A percentile compares a stretch with the other conserved stretches of the same genome.
These are phyloP conservation scores for Yponomeuta evonymella DNA, from an alignment of 2,888 invertebrate genomes.

Conservation along the genomic window DNA sequence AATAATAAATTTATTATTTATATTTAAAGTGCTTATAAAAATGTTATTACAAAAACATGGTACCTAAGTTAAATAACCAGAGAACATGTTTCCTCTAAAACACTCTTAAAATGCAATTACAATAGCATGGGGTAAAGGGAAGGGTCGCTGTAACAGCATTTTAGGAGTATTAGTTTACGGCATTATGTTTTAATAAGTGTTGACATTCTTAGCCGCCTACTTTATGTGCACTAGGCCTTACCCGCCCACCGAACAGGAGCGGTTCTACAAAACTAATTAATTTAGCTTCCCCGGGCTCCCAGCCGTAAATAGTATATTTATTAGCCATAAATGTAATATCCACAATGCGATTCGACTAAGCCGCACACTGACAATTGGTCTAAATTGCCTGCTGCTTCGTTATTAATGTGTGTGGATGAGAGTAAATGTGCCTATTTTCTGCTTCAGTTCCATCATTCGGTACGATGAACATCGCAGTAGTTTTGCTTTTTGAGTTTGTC, in stretches of 20 bases:
- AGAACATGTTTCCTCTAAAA: too few relatives aligned
- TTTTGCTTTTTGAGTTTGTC: too few relatives aligned
- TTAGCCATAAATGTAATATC: conserved; percentile 40
- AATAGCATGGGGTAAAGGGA: too few relatives aligned
- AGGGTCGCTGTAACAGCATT: too few relatives aligned
- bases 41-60: too few relatives aligned
- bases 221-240: background rate
- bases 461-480: too few relatives aligned
- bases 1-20: too few relatives aligned
- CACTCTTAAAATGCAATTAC: too few relatives aligned
- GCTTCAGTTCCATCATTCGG: background rate
- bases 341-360: conserved; percentile 26
- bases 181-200: too few relatives aligned
- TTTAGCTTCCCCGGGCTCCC: conserved; percentile 28
- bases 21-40: too few relatives aligned
- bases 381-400: background rate
- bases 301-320: conserved; percentile 36
- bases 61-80: too few relatives aligned
- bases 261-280: conserved; percentile 36
- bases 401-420: background rate
- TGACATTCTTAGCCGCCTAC: background rate
- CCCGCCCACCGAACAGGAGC: conserved; percentile 14
- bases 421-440: background rate
- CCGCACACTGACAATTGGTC: background rate
- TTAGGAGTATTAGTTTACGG: too few relatives aligned